phyloP scores from a whole-genome alignment of 2,888 invertebrate species.

The Aphodius granarius region DNA sequence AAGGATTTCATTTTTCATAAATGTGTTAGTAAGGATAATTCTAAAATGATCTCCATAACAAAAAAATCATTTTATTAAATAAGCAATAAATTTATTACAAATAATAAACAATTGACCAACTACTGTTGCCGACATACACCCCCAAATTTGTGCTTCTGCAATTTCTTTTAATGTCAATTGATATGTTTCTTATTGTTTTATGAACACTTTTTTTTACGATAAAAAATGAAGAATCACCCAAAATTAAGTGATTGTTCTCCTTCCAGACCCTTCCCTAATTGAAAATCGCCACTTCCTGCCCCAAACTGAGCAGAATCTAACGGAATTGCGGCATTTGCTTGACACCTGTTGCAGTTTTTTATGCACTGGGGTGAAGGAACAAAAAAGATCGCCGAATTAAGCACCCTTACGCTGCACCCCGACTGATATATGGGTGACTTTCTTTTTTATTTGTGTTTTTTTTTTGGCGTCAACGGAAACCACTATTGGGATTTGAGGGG shows the following conservation, averaged over 20 bases:
- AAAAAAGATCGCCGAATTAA: slow-evolving; percentile 15
- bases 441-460: background rate
- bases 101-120: too few species aligned
- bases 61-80: too few species aligned
- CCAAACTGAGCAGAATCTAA: background rate
- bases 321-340: background rate
- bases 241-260: background rate
- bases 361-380: background rate
- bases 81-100: too few species aligned
- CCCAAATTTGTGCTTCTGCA: too few species aligned
- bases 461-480: background rate
- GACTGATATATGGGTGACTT: slow-evolving; percentile 3
- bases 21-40: too few species aligned
- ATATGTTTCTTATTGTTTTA: too few species aligned
- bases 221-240: background rate
- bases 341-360: slow-evolving; percentile 18
- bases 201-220: too few species aligned
- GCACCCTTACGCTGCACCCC: slow-evolving; percentile 6
- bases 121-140: too few species aligned
- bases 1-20: too few species aligned
- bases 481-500: background rate
- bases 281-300: background rate
- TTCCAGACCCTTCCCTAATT: background rate
- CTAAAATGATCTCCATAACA: too few species aligned
- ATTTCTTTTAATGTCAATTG: too few species aligned